Evolutionary conservation across 1,140 invertebrate species (phyloP).

Genomic region (Euwallacea similis): DNA sequence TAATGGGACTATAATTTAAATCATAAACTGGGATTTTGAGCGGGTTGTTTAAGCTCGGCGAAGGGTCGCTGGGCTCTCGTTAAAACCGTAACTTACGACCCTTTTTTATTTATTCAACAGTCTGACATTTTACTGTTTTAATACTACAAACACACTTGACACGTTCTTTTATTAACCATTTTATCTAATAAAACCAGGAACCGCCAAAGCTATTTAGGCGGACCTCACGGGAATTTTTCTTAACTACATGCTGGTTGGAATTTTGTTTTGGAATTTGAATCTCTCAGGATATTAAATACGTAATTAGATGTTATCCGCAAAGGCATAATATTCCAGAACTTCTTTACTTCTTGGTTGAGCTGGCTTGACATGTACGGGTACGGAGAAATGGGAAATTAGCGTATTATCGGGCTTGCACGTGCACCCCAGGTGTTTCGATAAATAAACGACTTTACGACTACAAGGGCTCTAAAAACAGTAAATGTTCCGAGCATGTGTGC

Average conservation of each 20-base stretch:
- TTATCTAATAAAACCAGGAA: constrained; percentile 11
- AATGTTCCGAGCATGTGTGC: constrained; percentile 11
- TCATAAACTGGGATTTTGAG: constrained; percentile 23
- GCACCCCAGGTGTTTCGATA: constrained; percentile 24
- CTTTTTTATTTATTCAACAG: constrained; percentile 20
- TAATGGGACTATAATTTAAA: constrained; percentile 32
- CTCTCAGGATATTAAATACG: too few species aligned
- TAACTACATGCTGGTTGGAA: too few species aligned
- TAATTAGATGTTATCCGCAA: too few species aligned
- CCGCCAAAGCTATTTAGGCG: neutral
- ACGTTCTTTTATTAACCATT: constrained; percentile 10
- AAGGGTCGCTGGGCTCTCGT: constrained; percentile 23
- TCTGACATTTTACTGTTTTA: constrained; percentile 20
- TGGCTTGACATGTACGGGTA: too few species aligned
- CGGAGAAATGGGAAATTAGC: constrained; percentile 12
- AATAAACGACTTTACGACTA: constrained; percentile 12
- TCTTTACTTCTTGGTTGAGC: too few species aligned
- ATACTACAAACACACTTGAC: neutral
- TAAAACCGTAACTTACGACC: constrained; percentile 27
- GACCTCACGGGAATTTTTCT: neutral
- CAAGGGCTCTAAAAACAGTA: constrained; percentile 16
- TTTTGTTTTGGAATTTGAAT: too few species aligned
- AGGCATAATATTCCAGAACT: too few species aligned
- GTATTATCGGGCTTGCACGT: constrained; percentile 16
- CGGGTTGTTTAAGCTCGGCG: constrained; percentile 15